Evolutionary conservation across 2,113 vertebrate species (phyloP).

Genomic region (Brevimyrus niger): DNA sequence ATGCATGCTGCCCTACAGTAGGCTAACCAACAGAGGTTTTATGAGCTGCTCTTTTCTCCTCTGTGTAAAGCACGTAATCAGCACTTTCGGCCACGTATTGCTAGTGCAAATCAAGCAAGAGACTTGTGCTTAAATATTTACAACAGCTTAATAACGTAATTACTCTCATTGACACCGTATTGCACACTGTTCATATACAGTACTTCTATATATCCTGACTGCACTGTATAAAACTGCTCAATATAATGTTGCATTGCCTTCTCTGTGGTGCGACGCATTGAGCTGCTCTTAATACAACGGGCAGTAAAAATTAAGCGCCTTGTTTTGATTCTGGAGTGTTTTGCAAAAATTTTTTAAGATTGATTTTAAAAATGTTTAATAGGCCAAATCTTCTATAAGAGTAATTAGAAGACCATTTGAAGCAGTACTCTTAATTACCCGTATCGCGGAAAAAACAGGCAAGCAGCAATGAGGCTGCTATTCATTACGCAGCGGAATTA

Average conservation of each 20-base stretch:
- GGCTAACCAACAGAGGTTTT: slow-evolving; percentile 19
- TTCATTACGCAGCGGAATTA: not conserved
- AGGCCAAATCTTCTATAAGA: not conserved
- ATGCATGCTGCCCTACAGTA: slow-evolving; percentile 8
- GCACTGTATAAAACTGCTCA: not conserved
- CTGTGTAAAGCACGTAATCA: slow-evolving; percentile 36
- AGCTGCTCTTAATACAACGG: not conserved
- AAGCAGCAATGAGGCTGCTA: not conserved
- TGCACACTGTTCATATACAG: slow-evolving; percentile 48
- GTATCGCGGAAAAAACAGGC: not conserved
- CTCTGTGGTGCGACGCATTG: not conserved
- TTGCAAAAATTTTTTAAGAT: not conserved
- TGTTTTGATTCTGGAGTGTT: not conserved
- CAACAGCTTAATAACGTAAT: slow-evolving; percentile 54
- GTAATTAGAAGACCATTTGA: not conserved
- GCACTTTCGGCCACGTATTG: slow-evolving; percentile 40
- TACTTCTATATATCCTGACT: slow-evolving; percentile 32
- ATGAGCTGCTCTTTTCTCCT: slow-evolving; percentile 27
- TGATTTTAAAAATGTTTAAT: not conserved
- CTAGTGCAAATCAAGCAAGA: slow-evolving; percentile 54
- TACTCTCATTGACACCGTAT: slow-evolving; percentile 51
- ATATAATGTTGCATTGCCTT: not conserved
- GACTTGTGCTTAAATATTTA: slow-evolving; percentile 61
- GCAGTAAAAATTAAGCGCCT: not conserved
- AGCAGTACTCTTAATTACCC: not conserved